These are phyloP conservation scores for Arctocebus calabarensis DNA, from an alignment of 2,797 vertebrate genomes.

Conservation along the genomic window DNA sequence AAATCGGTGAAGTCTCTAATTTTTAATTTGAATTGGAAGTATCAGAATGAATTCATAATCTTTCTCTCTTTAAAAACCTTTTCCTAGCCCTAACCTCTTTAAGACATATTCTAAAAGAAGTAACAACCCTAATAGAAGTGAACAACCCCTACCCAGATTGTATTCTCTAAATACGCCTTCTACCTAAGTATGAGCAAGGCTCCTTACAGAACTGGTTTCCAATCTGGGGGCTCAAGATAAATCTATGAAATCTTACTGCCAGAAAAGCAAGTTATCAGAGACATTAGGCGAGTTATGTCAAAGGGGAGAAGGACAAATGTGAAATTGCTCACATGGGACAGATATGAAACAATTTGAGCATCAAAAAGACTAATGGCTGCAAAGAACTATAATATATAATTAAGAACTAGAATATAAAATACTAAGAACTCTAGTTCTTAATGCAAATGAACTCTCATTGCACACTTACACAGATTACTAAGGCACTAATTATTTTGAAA, in stretches of 20 bases:
- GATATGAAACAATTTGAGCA: background rate
- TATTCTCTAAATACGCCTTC: background rate
- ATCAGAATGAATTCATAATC: background rate
- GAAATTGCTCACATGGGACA: background rate
- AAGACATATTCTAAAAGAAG: background rate
- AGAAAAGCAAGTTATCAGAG: background rate
- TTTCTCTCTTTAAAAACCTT: background rate
- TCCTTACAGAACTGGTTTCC: background rate
- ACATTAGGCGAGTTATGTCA: rapidly evolving
- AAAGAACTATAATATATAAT: background rate
- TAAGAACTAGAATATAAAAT: background rate
- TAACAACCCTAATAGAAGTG: background rate
- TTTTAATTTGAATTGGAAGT: background rate
- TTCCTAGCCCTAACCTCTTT: background rate
- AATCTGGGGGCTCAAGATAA: background rate
- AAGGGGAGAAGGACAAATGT: background rate
- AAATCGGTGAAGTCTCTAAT: background rate
- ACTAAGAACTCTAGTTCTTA: background rate
- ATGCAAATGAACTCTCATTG: background rate
- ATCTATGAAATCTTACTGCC: background rate
- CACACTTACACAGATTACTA: background rate
- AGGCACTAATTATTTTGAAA: background rate
- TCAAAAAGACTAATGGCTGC: background rate
- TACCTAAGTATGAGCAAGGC: background rate
- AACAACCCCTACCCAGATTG: background rate